These are phyloP conservation scores for Cryptus viduatorius DNA, from an alignment of 2,888 invertebrate species.

Conservation along the genomic window DNA sequence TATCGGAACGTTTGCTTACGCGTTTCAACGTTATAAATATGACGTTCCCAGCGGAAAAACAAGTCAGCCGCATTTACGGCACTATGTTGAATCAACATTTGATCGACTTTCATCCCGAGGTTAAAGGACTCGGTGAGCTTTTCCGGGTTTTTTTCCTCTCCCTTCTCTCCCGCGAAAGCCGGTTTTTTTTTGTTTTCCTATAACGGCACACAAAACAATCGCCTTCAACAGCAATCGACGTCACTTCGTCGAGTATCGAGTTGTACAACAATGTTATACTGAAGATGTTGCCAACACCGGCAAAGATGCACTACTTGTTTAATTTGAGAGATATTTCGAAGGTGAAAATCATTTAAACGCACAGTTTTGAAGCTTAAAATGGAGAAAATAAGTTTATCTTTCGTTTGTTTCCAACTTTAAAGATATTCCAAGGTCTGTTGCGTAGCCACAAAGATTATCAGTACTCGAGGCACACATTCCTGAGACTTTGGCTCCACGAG, in stretches of 20 bases:
- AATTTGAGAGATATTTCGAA: constrained; percentile 95
- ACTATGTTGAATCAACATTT: constrained; percentile 94
- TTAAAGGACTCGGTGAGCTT: constrained; percentile 89
- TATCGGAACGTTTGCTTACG: constrained; percentile 92
- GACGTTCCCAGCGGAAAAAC: constrained; percentile 92
- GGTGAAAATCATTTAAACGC: constrained; percentile 83
- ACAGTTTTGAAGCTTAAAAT: too few species aligned
- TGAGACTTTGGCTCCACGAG: constrained; percentile 95
- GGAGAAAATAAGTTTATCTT: neutral
- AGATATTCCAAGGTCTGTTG: constrained; percentile 91
- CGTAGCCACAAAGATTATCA: constrained; percentile 92
- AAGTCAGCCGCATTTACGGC: constrained; percentile 93
- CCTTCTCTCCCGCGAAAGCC: too few species aligned
- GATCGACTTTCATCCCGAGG: constrained; percentile 91
- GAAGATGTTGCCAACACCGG: constrained; percentile 94
- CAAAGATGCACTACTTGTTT: constrained; percentile 96
- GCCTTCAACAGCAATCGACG: constrained; percentile 86
- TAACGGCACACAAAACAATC: neutral
- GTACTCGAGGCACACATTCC: constrained; percentile 89
- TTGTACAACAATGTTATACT: constrained; percentile 90
- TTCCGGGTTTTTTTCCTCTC: neutral
- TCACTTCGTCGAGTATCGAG: constrained; percentile 91
- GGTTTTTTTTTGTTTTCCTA: neutral
- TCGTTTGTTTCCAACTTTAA: constrained; percentile 55
- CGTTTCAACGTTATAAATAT: constrained; percentile 92